Percentiles rank a stretch among this genome's conserved stretches.
Conservation (phyloP, 2,113 vertebrate species). For the Plectropomus leopardus region DNA sequence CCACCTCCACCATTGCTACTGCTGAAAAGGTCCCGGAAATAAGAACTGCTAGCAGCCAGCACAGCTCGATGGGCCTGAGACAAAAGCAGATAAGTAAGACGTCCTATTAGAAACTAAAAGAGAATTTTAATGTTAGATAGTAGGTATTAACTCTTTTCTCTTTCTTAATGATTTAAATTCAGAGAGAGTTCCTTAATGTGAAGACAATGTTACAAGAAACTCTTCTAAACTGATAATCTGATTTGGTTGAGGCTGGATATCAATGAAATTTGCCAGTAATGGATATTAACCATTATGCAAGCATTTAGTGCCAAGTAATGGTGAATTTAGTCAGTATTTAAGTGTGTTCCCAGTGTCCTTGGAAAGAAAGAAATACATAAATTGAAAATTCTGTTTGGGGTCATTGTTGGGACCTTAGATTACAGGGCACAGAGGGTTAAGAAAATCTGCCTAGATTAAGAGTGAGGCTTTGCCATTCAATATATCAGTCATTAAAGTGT, state of each 20-base stretch:
- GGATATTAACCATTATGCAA: background rate
- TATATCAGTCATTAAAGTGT: no score
- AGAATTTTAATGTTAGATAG: background rate
- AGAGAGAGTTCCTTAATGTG: background rate
- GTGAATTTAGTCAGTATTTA: background rate
- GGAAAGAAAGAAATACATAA: background rate
- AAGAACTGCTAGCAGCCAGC: slow-evolving; percentile 97
- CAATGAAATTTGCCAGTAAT: background rate
- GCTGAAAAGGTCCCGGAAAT: slow-evolving; percentile 98
- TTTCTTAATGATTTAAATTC: background rate
- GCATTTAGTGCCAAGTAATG: background rate
- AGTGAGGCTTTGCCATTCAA: background rate
- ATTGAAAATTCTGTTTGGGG: background rate
- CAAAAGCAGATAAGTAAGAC: background rate
- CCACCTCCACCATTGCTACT: slow-evolving; percentile 87
- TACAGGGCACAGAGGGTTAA: background rate
- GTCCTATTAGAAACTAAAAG: background rate
- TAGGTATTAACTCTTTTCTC: background rate
- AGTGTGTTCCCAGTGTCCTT: background rate
- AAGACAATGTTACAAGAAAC: background rate
- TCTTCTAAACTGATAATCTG: background rate
- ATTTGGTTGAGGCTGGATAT: background rate
- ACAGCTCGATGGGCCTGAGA: slow-evolving; percentile 93
- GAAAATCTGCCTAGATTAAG: background rate
- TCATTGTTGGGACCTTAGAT: background rate